These are phyloP conservation scores for Poeciliopsis prolifica DNA, from an alignment of 2,113 vertebrate genomes.

Conservation along the genomic window DNA sequence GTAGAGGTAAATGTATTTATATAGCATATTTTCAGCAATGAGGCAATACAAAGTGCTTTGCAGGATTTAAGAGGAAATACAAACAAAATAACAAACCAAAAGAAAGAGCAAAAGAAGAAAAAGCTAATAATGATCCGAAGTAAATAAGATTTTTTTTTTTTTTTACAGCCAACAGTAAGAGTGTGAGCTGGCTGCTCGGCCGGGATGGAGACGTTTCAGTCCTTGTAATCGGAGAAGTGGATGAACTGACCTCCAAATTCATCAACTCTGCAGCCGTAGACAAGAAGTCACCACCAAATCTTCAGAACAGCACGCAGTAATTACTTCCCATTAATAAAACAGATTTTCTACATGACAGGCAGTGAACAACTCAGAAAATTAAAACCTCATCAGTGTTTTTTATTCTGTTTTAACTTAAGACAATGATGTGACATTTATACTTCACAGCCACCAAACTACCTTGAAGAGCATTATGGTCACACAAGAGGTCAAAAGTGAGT, in stretches of 20 bases:
- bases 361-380: neutral
- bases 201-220: conserved; percentile 81
- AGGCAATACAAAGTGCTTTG: no score
- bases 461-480: conserved; percentile 66
- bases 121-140: no score
- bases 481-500: conserved; percentile 61
- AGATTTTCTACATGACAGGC: neutral
- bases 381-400: neutral
- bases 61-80: no score
- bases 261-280: conserved; percentile 73
- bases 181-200: conserved; percentile 80
- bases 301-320: conserved; percentile 61
- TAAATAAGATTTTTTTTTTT: neutral
- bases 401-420: neutral
- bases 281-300: conserved; percentile 54
- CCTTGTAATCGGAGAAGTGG: conserved; percentile 77
- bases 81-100: no score
- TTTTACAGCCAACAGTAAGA: conserved; percentile 74
- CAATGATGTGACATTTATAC: neutral
- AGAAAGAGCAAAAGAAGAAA: no score
- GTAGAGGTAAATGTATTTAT: no score
- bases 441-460: conserved; percentile 66
- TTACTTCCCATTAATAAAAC: neutral
- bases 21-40: no score
- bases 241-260: conserved; percentile 76